phyloP scores from a whole-genome alignment of 35 echinoderm and acorn worm species.

The Ptychodera flava region DNA sequence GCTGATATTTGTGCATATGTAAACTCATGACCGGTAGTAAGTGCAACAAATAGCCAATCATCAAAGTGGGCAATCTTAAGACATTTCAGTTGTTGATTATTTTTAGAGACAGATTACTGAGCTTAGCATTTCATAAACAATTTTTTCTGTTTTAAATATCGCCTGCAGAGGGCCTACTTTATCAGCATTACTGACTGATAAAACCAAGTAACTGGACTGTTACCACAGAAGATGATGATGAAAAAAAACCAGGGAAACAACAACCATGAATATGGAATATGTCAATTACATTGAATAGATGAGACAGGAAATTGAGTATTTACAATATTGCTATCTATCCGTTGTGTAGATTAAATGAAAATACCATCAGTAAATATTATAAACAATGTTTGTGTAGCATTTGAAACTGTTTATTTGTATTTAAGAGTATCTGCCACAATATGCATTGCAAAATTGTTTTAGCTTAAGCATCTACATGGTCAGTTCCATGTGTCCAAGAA shows the following conservation, averaged over 20 bases:
- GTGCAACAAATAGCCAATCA: neutral
- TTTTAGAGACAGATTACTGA: too few species aligned
- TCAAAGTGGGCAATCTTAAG: neutral
- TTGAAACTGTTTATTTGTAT: neutral
- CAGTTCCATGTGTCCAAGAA: neutral
- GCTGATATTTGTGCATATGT: neutral
- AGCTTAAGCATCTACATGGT: neutral
- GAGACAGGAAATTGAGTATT: neutral
- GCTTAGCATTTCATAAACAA: too few species aligned
- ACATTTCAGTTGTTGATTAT: neutral
- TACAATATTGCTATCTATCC: neutral
- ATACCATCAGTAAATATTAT: neutral
- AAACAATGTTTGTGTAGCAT: neutral
- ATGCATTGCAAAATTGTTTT: neutral
- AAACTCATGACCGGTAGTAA: neutral
- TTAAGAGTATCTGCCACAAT: neutral
- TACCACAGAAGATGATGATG: too few species aligned
- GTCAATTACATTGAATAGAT: neutral
- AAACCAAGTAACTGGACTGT: too few species aligned
- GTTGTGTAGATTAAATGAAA: neutral
- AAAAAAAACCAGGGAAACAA: too few species aligned
- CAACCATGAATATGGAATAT: neutral
- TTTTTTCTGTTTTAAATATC: too few species aligned
- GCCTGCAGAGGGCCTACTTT: too few species aligned
- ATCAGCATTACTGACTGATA: too few species aligned